phyloP scores from a whole-genome alignment of 37 sponge, comb jelly and placozoan species.

The Bolinopsis microptera region DNA sequence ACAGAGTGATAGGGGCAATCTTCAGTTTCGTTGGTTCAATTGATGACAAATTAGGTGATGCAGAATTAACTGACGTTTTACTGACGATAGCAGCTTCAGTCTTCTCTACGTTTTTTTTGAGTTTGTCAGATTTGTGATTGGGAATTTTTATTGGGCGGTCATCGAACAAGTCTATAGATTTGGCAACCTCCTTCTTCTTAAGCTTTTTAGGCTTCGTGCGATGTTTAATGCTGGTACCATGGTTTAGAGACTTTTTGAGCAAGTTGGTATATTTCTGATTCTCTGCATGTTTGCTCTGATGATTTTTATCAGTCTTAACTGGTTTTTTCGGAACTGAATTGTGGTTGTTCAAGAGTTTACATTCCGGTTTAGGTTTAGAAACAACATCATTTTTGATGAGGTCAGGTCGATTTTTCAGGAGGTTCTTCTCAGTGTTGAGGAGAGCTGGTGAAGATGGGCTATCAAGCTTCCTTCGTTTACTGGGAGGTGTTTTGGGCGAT shows the following conservation, averaged over 20 bases:
- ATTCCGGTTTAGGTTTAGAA: constrained; percentile 6
- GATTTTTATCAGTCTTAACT: background rate
- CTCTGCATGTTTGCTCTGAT: background rate
- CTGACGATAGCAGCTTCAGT: background rate
- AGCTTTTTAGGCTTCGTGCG: background rate
- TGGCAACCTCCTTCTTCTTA: background rate
- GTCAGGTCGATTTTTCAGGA: constrained; percentile 62
- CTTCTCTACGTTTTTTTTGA: background rate
- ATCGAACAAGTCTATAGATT: constrained; percentile 6
- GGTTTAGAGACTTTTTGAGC: background rate
- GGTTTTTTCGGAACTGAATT: background rate
- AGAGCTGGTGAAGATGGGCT: background rate
- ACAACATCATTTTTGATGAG: background rate
- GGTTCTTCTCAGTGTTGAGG: background rate
- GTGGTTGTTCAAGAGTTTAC: background rate
- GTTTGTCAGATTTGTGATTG: background rate
- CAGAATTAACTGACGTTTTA: background rate
- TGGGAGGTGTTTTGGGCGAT: background rate
- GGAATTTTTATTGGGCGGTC: constrained; percentile 16
- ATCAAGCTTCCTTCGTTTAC: constrained; percentile 9
- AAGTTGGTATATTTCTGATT: background rate
- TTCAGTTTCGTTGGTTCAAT: background rate
- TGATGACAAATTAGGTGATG: background rate
- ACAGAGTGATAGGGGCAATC: background rate
- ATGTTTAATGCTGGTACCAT: background rate